phyloP scores from a whole-genome alignment of 2,888 invertebrate genomes.

The Nasonovia ribisnigri region DNA sequence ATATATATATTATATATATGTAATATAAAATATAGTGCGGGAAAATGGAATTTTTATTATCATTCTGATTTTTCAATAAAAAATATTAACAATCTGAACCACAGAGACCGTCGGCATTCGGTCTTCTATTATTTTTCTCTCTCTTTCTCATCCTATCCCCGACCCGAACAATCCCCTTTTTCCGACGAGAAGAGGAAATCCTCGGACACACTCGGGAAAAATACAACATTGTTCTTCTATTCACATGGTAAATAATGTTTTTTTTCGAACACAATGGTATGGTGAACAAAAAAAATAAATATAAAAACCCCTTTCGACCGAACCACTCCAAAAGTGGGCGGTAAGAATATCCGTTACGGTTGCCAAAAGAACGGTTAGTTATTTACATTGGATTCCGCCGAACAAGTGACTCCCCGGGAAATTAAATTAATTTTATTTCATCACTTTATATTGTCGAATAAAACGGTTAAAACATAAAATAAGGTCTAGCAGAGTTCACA shows the following conservation, averaged over 20 bases:
- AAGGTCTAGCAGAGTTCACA: not conserved
- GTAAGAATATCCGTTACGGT: slow-evolving; percentile 44
- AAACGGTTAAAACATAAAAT: not conserved
- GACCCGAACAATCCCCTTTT: not conserved
- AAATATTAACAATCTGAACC: slow-evolving; percentile 16
- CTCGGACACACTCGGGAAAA: slow-evolving; percentile 51
- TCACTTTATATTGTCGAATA: not conserved
- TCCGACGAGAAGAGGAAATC: not conserved
- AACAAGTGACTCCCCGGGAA: not conserved
- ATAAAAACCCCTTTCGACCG: slow-evolving; percentile 20
- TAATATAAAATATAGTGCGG: not conserved
- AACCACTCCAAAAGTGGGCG: slow-evolving; percentile 53
- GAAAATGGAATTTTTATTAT: slow-evolving; percentile 36
- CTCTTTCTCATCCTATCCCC: not conserved
- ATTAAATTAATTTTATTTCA: slow-evolving; percentile 24
- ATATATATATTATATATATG: slow-evolving; percentile 13
- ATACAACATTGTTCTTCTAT: slow-evolving; percentile 52
- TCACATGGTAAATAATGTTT: slow-evolving; percentile 56
- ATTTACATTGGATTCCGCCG: slow-evolving; percentile 24
- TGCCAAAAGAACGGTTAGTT: slow-evolving; percentile 46
- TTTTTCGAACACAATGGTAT: slow-evolving; percentile 23
- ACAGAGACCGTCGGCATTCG: not conserved
- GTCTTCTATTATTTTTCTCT: slow-evolving; percentile 8
- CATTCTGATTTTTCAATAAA: slow-evolving; percentile 54
- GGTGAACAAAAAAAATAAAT: not conserved